Evolutionary conservation across 2,888 invertebrate species (phyloP).

Genomic region (Priocnemis perturbator): DNA sequence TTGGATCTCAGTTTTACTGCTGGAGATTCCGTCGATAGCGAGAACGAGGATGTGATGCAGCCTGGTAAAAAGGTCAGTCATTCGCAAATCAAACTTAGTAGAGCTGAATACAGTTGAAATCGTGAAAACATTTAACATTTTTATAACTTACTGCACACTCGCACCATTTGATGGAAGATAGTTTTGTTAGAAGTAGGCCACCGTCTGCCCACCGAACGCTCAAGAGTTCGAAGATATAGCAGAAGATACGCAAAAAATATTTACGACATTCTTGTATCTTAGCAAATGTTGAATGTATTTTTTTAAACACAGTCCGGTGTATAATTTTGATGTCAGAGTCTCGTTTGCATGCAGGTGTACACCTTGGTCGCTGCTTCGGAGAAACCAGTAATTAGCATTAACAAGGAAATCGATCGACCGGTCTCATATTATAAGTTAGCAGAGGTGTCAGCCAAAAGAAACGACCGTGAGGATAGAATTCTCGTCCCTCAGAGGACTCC

Average conservation of each 20-base stretch:
- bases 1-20: constrained; percentile 65
- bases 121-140: no score
- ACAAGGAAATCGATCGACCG: constrained; percentile 54
- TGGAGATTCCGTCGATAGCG: constrained; percentile 35
- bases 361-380: constrained; percentile 43
- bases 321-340: no score
- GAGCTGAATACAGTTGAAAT: no score
- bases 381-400: constrained; percentile 51
- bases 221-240: no score
- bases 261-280: no score
- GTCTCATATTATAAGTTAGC: constrained; percentile 55
- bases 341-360: constrained; percentile 36
- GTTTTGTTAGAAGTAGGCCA: no score
- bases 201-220: no score
- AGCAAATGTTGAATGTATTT: no score
- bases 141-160: no score
- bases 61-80: constrained; percentile 39
- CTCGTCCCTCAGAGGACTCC: constrained; percentile 53
- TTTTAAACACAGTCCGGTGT: no score
- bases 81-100: neutral
- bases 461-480: constrained; percentile 53
- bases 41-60: constrained; percentile 10
- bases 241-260: no score
- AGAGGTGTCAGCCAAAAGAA: constrained; percentile 53
- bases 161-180: no score